Percentiles rank a stretch among this genome's conserved stretches.
Evolutionary conservation across 2,888 invertebrate genomes (phyloP).

Genomic region (Merodon equestris): DNA sequence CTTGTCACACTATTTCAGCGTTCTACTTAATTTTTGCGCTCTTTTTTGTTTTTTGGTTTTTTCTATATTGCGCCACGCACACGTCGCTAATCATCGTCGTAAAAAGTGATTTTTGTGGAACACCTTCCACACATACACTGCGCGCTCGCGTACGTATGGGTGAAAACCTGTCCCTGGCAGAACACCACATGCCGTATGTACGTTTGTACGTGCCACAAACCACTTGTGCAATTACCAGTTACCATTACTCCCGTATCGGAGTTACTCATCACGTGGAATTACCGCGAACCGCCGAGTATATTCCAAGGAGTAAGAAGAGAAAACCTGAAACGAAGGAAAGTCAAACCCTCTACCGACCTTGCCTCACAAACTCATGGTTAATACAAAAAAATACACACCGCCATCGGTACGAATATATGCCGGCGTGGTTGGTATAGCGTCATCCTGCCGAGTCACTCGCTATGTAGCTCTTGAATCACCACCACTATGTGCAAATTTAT

Average conservation of each 20-base stretch:
- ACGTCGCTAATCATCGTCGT: not conserved
- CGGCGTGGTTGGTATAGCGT: no score
- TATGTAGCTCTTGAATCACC: slow-evolving; percentile 3
- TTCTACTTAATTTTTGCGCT: slow-evolving; percentile 5
- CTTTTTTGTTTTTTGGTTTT: not conserved
- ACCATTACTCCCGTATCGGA: not conserved
- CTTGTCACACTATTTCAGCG: slow-evolving; percentile 20
- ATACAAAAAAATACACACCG: no score
- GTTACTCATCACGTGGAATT: slow-evolving; percentile 21
- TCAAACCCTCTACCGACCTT: slow-evolving; percentile 13
- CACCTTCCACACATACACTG: not conserved
- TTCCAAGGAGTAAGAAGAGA: slow-evolving; percentile 12
- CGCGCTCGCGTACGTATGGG: no score
- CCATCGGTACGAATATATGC: no score
- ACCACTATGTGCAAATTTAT: slow-evolving; percentile 3
- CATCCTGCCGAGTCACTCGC: no score
- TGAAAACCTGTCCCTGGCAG: no score
- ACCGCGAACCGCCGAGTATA: not conserved
- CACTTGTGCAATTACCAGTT: not conserved
- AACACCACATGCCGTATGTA: no score
- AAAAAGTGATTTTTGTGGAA: no score
- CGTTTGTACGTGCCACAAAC: not conserved
- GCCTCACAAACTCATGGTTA: not conserved
- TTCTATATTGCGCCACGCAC: slow-evolving; percentile 1
- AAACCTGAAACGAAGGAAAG: slow-evolving; percentile 13